Evolutionary conservation across 2,888 invertebrate species (phyloP).

Genomic region (Tupiocoris notatus): DNA sequence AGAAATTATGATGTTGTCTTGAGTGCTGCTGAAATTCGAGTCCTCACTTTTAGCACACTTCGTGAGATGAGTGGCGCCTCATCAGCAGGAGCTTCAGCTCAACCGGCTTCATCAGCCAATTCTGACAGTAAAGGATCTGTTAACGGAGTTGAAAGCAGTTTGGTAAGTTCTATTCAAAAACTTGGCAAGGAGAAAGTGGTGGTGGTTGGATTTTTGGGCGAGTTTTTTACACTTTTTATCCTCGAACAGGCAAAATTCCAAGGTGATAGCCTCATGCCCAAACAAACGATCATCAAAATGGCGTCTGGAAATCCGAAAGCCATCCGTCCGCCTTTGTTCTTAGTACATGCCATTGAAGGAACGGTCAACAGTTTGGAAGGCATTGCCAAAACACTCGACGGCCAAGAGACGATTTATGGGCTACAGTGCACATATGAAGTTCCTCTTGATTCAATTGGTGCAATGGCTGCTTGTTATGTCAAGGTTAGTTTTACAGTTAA

Average conservation of each 20-base stretch:
- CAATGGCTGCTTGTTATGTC: slow-evolving; percentile 72
- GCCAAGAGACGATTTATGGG: slow-evolving; percentile 75
- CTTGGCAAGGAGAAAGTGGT: too few species aligned
- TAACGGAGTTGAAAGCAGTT: slow-evolving; percentile 31
- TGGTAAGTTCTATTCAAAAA: slow-evolving; percentile 1
- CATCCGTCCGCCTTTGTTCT: slow-evolving; percentile 55
- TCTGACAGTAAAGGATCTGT: not conserved
- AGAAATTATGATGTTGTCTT: slow-evolving; percentile 87
- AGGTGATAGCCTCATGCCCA: slow-evolving; percentile 42
- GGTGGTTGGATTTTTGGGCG: not conserved
- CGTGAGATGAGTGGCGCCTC: slow-evolving; percentile 51
- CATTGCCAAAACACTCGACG: slow-evolving; percentile 68
- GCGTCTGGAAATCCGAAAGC: slow-evolving; percentile 40
- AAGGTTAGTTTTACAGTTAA: slow-evolving; percentile 52
- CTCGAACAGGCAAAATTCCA: slow-evolving; percentile 33
- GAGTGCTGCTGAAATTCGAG: slow-evolving; percentile 86
- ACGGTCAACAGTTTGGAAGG: slow-evolving; percentile 68
- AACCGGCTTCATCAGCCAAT: not conserved
- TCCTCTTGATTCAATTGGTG: slow-evolving; percentile 69
- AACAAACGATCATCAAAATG: slow-evolving; percentile 46
- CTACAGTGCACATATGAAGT: slow-evolving; percentile 80
- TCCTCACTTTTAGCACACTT: slow-evolving; percentile 74
- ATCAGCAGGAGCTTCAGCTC: not conserved
- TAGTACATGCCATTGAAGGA: slow-evolving; percentile 88
- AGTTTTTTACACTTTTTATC: too few species aligned